Evolutionary conservation across 2,113 vertebrate genomes (phyloP), one percentile per base, ranked within the genome.

Genomic region (Perca schrenkii): DNA sequence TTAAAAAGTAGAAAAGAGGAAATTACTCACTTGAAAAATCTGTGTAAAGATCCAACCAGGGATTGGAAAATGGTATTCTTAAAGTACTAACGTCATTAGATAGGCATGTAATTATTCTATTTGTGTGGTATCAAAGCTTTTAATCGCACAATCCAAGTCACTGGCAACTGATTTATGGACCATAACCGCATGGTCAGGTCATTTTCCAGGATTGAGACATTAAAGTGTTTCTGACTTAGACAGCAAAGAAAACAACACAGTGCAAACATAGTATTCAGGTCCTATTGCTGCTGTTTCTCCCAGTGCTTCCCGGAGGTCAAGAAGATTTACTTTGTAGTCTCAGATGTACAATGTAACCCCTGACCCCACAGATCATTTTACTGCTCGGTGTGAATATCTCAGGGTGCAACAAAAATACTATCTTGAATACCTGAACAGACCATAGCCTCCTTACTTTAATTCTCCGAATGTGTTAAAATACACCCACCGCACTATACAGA

Each of bases 221-320:
- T 65, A 67, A 69, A 70, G 68, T 71, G 61, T 21, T 25, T 63
- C 72, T 56, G 64, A 81, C 52, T 80, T 47, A 15, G 22, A 60
- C 56, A n/a, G 71, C 22, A 22, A 25, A 25, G 70, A 43, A 82
- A 82, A 80, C 61, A 80, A 70, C 62, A 49, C 49, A 10, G 67
- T 68, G 67, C 57, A 85, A 46, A 71, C 79, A 61, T 86, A 81
- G 79, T 76, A 86, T 90, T 89, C 69, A 86, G 52, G 6, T 79
- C 17, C 69, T 71, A 25, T 10, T 68, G 71, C 80, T 58, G 61
- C 66, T 64, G 46, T 40, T 34, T 64, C n/a, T 65, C 34, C 31
- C 49, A 36, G 1, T 76, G 50, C 68, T 63, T 63, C 72, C 78
- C 34, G 56, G 10, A 86, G 85, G 82, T 66, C 78, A 34, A 34